Evolutionary conservation across 2,888 invertebrate genomes (phyloP).

Genomic region (Junonia oenone): DNA sequence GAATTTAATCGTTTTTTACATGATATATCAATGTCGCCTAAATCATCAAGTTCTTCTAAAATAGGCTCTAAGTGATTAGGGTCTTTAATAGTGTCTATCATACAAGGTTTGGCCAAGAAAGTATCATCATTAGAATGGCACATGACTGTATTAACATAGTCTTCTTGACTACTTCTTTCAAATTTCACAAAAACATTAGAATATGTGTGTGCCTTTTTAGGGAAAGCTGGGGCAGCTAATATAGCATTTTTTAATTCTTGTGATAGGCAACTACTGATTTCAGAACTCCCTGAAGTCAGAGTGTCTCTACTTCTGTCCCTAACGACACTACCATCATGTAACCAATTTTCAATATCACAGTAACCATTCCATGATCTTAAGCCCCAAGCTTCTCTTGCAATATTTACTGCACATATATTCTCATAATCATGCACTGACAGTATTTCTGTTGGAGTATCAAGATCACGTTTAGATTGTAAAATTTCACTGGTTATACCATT

Average conservation of each 20-base stretch:
- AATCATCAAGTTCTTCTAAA: slow-evolving; percentile 78
- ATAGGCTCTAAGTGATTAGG: slow-evolving; percentile 77
- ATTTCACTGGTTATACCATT: slow-evolving; percentile 50
- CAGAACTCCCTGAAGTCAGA: slow-evolving; percentile 79
- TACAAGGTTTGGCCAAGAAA: slow-evolving; percentile 78
- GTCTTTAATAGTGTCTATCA: slow-evolving; percentile 72
- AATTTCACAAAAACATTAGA: slow-evolving; percentile 70
- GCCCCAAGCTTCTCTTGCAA: slow-evolving; percentile 82
- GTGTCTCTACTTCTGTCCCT: slow-evolving; percentile 79
- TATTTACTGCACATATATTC: slow-evolving; percentile 82
- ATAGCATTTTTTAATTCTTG: slow-evolving; percentile 69
- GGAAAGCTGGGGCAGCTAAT: slow-evolving; percentile 64
- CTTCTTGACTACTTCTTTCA: slow-evolving; percentile 60
- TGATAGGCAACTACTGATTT: slow-evolving; percentile 71
- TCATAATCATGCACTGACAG: slow-evolving; percentile 83
- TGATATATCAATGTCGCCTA: slow-evolving; percentile 61
- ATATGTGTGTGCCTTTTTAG: slow-evolving; percentile 65
- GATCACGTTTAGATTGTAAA: slow-evolving; percentile 63
- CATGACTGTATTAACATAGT: slow-evolving; percentile 75
- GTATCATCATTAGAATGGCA: slow-evolving; percentile 70
- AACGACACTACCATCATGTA: slow-evolving; percentile 81
- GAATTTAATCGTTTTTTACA: slow-evolving; percentile 67
- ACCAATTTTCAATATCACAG: slow-evolving; percentile 82
- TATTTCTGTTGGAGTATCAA: slow-evolving; percentile 77
- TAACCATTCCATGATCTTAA: slow-evolving; percentile 83